Conservation (phyloP, 2,113 vertebrate species). For the Podiceps cristatus region DNA sequence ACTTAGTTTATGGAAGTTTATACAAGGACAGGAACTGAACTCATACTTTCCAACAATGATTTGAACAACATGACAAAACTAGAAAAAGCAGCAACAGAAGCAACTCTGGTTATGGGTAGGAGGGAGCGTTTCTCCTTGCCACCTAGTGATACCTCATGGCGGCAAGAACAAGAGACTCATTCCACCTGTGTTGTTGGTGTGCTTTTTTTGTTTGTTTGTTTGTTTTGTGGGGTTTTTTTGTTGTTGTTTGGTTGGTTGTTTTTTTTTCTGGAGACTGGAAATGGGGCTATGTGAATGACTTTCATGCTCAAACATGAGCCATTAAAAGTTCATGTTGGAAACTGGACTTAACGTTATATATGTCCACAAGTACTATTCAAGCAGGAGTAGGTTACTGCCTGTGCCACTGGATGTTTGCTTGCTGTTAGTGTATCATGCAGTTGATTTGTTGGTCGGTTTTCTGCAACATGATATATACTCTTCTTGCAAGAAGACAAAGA, state of each 20-base stretch:
- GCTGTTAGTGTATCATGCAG: background rate
- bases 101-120: background rate
- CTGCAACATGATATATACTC: background rate
- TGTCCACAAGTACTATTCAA: background rate
- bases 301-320: background rate
- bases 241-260: no score
- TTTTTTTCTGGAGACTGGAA: background rate
- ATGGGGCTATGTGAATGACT: background rate
- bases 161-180: background rate
- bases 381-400: background rate
- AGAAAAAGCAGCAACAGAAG: background rate
- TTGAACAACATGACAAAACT: background rate
- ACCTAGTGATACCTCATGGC: rapidly evolving
- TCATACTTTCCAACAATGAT: background rate
- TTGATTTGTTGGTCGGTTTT: background rate
- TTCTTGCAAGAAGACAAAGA: background rate
- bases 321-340: background rate
- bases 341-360: background rate
- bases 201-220: no score
- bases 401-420: background rate
- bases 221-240: no score
- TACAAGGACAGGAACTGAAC: background rate
- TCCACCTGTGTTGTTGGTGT: background rate
- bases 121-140: background rate
- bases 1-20: background rate